These are phyloP conservation scores for Rhabditoides inermis DNA, from an alignment of 2,888 invertebrate species.

Conservation along the genomic window DNA sequence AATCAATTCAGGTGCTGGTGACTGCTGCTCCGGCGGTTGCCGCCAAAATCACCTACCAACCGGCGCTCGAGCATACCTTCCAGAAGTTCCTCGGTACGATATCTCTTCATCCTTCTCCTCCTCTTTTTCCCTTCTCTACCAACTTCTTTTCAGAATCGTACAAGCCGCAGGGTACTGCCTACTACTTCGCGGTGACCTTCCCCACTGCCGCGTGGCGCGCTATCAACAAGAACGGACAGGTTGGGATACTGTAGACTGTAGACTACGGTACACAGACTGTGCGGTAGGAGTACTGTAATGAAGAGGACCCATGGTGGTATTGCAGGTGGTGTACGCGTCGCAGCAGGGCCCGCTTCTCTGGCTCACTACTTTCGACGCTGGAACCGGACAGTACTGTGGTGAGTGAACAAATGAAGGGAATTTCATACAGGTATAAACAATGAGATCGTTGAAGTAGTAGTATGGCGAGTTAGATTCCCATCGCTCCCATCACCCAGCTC, in stretches of 20 bases:
- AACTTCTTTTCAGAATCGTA: conserved; percentile 26
- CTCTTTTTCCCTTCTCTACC: not conserved
- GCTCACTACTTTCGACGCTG: conserved; percentile 36
- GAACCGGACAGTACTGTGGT: conserved; percentile 23
- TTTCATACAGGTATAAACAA: too few species aligned
- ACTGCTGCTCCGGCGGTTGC: conserved; percentile 26
- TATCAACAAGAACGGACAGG: conserved; percentile 26
- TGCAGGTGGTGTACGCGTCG: conserved; percentile 19
- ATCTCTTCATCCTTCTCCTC: not conserved
- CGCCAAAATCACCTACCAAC: conserved; percentile 19
- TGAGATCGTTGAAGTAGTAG: too few species aligned
- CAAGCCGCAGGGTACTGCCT: conserved; percentile 29
- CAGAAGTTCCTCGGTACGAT: conserved; percentile 18
- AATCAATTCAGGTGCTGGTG: conserved; percentile 26
- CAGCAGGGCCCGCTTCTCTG: conserved; percentile 26
- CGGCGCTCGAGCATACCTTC: conserved; percentile 19
- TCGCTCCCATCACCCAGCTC: too few species aligned
- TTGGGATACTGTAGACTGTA: not conserved
- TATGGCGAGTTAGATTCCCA: too few species aligned
- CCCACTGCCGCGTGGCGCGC: conserved; percentile 32
- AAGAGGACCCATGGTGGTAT: too few species aligned
- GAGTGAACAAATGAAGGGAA: too few species aligned
- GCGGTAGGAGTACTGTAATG: too few species aligned
- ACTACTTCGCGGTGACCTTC: conserved; percentile 36
- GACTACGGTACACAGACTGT: not conserved